Evolutionary conservation across 2,113 vertebrate genomes (phyloP).

Genomic region (Callospermophilus lateralis): DNA sequence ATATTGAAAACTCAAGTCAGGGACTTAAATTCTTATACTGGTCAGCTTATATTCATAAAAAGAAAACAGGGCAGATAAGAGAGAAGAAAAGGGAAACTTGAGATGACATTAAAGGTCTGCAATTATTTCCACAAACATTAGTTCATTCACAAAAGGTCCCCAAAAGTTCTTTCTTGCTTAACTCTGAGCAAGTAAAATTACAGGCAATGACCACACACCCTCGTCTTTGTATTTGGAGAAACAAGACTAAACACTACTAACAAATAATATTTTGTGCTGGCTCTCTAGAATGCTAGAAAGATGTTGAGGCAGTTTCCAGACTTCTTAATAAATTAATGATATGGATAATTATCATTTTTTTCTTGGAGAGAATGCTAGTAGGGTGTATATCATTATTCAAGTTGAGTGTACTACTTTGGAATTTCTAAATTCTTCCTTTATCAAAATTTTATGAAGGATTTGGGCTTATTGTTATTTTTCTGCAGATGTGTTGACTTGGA

Average conservation of each 20-base stretch:
- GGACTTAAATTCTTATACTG: slow-evolving; percentile 14
- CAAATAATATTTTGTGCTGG: not conserved
- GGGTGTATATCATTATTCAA: not conserved
- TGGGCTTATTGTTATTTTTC: not conserved
- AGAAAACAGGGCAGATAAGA: slow-evolving; percentile 40
- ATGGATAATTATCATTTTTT: not conserved
- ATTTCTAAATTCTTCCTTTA: not conserved
- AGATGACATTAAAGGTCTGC: not conserved
- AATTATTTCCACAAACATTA: slow-evolving; percentile 49
- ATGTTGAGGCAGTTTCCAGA: not conserved
- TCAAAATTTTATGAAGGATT: not conserved
- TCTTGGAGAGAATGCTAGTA: not conserved
- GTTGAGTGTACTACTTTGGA: not conserved
- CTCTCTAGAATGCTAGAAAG: not conserved
- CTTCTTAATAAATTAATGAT: not conserved
- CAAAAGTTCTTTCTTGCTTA: not conserved
- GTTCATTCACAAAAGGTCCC: not conserved
- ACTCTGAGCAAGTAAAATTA: slow-evolving; percentile 15
- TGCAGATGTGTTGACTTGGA: not conserved
- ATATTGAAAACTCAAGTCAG: not conserved
- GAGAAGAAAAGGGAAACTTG: slow-evolving; percentile 38
- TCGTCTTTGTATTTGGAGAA: not conserved
- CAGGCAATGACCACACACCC: not conserved
- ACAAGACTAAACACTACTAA: not conserved
- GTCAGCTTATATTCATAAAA: slow-evolving; percentile 30